Conservation (phyloP, 35 echinoderm and acorn worm species). For the Ophiothrix spiculata region DNA sequence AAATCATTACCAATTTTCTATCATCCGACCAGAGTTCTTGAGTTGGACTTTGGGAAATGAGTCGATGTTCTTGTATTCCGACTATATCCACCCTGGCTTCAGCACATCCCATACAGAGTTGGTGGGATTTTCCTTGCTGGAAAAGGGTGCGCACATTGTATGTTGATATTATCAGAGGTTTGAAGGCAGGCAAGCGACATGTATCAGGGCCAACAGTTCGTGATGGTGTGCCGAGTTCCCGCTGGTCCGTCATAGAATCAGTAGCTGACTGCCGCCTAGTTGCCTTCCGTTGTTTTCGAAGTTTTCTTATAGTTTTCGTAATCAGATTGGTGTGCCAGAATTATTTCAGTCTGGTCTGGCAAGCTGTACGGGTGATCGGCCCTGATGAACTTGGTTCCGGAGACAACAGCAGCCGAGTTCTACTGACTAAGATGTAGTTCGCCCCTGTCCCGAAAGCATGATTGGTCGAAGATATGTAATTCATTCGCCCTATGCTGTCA, state of each 20-base stretch:
- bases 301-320: slow-evolving; percentile 42
- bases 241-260: slow-evolving; percentile 25
- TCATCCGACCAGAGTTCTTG: slow-evolving; percentile 44
- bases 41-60: slow-evolving; percentile 10
- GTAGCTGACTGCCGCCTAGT: slow-evolving; percentile 8
- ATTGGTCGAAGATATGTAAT: too few relatives aligned
- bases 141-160: slow-evolving; percentile 31
- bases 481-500: too few relatives aligned
- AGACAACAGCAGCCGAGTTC: too few relatives aligned
- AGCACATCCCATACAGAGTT: slow-evolving; percentile 43
- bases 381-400: too few relatives aligned
- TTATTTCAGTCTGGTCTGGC: slow-evolving; percentile 17
- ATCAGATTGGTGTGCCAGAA: not conserved
- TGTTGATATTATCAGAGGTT: slow-evolving; percentile 30
- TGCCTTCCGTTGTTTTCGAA: too few relatives aligned
- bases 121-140: slow-evolving; percentile 19
- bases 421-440: too few relatives aligned
- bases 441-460: too few relatives aligned
- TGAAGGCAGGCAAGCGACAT: slow-evolving; percentile 30
- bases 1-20: slow-evolving; percentile 33
- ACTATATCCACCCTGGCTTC: slow-evolving; percentile 18
- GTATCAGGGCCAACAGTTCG: slow-evolving; percentile 41
- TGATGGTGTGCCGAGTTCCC: slow-evolving; percentile 34
- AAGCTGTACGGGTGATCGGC: slow-evolving; percentile 11
- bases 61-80: slow-evolving; percentile 33